Evolutionary conservation across 2,888 invertebrate genomes (phyloP), one percentile per base, ranked within the genome.

Genomic region (Morpho achilles): DNA sequence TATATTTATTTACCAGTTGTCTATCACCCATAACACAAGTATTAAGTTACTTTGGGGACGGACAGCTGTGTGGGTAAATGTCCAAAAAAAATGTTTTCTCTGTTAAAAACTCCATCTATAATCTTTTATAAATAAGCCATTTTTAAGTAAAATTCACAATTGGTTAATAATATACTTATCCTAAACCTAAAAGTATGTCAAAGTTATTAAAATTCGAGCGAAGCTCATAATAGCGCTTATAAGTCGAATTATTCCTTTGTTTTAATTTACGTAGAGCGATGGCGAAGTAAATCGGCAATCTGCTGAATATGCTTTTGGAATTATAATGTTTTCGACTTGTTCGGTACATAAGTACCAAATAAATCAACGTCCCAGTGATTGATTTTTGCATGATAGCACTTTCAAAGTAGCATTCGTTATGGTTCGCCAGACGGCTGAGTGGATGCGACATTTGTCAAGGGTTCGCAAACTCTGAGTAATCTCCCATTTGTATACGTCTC

Each of bases 401-500:
- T 53, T 54, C 50, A 51, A 16, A 54, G 45, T 54, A 49, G 54
- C 42, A 50, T 50, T 56, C 42, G 49, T 50, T 45, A 58, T 40
- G 50, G 58, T 46, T 58, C 50, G 43, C 50, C 58, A 45, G 39
- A n/a, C 49, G 50, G 16, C 50, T 49, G 45, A 58, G 50, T 53
- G 53, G 50, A 39, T 50, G 58, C 46, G 50, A 53, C 50, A 53
- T 59, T 54, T 59, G 50, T 59, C 54, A 54, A 42, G 50, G 53
- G 50, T 40, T 59, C 54, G 50, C 53, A 47, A 54, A 50, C 53
- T 54, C 49, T 32, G 32, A 50, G 53, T 54, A 58, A 58, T 53
- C 58, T 59, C 45, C 58, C 45, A 59, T 59, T 59, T 59, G 50
- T 59, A 54, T 16, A 50, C 46, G 50, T 54, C 54, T 23, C 9